Evolutionary conservation across 2,888 invertebrate genomes (phyloP).

Genomic region (Hypena proboscidalis): DNA sequence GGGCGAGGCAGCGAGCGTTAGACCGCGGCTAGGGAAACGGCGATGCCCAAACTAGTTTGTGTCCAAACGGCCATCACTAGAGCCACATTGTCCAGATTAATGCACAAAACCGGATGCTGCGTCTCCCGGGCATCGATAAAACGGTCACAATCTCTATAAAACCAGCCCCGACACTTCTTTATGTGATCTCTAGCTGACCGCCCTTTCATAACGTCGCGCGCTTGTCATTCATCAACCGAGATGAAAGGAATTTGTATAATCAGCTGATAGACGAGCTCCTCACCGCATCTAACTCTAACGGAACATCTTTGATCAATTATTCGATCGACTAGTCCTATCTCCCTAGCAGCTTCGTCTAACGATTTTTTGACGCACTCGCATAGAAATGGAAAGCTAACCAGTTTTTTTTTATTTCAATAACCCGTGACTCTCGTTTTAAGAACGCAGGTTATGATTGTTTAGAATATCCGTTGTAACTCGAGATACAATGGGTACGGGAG

Average conservation of each 20-base stretch:
- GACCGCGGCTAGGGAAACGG: conserved; percentile 68
- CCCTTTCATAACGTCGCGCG: conserved; percentile 62
- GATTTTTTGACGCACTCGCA: conserved; percentile 61
- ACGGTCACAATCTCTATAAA: conserved; percentile 74
- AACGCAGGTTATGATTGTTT: conserved; percentile 47
- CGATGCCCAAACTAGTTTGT: conserved; percentile 78
- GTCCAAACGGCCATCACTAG: conserved; percentile 72
- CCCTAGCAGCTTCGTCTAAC: conserved; percentile 55
- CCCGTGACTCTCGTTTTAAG: conserved; percentile 40
- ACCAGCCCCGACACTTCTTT: conserved; percentile 72
- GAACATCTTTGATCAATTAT: conserved; percentile 75
- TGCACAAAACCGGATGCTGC: conserved; percentile 83
- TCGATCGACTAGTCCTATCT: conserved; percentile 58
- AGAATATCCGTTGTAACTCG: conserved; percentile 57
- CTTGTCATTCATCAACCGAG: conserved; percentile 72
- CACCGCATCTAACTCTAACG: conserved; percentile 64
- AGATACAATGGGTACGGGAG: conserved; percentile 62
- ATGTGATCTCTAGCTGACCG: conserved; percentile 70
- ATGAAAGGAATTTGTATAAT: conserved; percentile 73
- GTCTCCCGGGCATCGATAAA: conserved; percentile 72
- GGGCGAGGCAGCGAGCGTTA: conserved; percentile 40
- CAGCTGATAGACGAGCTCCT: conserved; percentile 68
- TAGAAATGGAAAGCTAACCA: conserved; percentile 80
- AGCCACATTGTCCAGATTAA: conserved; percentile 75
- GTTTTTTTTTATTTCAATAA: conserved; percentile 69